These are phyloP conservation scores for Anoplophora glabripennis DNA, from an alignment of 1,140 invertebrate genomes.

Conservation along the genomic window DNA sequence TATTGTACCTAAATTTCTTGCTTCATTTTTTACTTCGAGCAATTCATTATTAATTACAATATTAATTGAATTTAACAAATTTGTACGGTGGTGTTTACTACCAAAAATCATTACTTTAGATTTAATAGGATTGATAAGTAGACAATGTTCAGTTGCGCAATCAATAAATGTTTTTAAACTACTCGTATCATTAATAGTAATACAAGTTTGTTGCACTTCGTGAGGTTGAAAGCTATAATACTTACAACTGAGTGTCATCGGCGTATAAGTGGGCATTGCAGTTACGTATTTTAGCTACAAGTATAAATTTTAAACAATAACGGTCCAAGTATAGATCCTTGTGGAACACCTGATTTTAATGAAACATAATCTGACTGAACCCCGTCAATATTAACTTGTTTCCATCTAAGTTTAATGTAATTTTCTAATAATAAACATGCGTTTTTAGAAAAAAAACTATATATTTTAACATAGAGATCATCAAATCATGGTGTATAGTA, in stretches of 20 bases:
- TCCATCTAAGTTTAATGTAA: neutral
- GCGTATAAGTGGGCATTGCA: no score
- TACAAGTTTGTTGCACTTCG: no score
- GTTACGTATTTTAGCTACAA: no score
- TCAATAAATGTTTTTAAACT: neutral
- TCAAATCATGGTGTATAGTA: neutral
- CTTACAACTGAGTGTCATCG: no score
- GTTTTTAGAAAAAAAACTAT: neutral
- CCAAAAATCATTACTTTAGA: constrained; percentile 9
- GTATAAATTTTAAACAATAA: no score
- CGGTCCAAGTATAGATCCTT: no score
- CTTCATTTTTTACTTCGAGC: neutral
- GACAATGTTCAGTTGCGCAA: neutral
- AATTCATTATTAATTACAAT: constrained; percentile 2
- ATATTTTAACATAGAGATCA: neutral
- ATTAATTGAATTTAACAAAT: neutral
- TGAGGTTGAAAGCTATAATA: no score
- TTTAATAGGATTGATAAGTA: constrained; percentile 1
- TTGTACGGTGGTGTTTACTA: constrained; percentile 1
- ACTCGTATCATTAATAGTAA: neutral
- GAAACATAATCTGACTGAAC: neutral
- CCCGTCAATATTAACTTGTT: neutral
- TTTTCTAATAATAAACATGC: neutral
- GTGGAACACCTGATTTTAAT: no score
- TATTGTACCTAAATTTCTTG: constrained; percentile 1